A percentile compares a stretch with the other conserved stretches of the same genome.
phyloP scores from a whole-genome alignment of 2,113 vertebrate genomes.

The Carlito syrichta region DNA sequence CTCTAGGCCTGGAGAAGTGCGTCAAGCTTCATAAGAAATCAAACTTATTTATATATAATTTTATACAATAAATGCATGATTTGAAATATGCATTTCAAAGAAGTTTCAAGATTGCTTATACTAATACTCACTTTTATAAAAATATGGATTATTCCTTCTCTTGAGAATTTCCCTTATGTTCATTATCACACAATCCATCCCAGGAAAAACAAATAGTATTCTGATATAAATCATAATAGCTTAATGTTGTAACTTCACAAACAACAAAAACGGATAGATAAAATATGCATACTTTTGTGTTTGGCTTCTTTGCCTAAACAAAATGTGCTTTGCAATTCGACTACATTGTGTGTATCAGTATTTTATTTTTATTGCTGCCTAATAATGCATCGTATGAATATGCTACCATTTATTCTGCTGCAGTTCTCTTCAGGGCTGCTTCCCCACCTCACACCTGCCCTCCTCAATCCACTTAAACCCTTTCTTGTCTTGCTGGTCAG shows the following conservation, averaged over 20 bases:
- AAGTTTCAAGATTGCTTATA: neutral
- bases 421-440: rapidly evolving
- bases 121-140: neutral
- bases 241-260: neutral
- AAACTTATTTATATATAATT: neutral
- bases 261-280: neutral
- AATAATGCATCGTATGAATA: neutral
- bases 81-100: neutral
- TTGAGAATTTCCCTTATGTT: neutral
- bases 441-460: neutral
- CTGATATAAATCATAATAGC: neutral
- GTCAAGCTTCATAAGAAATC: neutral
- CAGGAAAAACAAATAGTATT: neutral
- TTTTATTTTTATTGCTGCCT: neutral
- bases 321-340: neutral
- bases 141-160: neutral
- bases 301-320: neutral
- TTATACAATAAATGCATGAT: neutral
- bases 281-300: neutral
- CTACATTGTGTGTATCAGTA: neutral
- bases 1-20: neutral
- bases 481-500: neutral
- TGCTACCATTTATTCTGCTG: neutral
- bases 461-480: neutral
- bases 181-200: neutral